A percentile compares a stretch with the other conserved stretches of the same genome.
These are phyloP conservation scores for Laterallus jamaicensis DNA, from an alignment of 2,113 vertebrate species.

Conservation along the genomic window DNA sequence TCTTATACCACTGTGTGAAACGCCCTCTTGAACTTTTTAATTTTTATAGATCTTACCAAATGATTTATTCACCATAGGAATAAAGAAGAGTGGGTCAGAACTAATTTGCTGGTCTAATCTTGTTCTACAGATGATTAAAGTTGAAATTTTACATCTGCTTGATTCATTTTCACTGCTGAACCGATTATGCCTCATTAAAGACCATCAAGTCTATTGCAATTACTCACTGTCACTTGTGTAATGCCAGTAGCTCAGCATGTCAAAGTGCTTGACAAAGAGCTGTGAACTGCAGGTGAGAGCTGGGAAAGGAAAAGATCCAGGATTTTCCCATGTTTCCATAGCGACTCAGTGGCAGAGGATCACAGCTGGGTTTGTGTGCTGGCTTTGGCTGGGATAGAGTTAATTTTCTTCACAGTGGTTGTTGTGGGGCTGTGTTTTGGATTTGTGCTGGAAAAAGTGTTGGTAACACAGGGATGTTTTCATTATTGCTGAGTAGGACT, in stretches of 20 bases:
- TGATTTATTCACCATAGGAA: neutral
- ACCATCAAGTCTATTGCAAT: neutral
- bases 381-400: neutral
- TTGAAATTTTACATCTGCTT: neutral
- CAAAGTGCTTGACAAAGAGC: neutral
- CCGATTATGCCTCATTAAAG: neutral
- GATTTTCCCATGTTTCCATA: neutral
- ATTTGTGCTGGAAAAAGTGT: neutral
- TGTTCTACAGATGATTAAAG: neutral
- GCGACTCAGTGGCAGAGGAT: neutral
- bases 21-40: neutral
- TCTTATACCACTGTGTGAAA: neutral
- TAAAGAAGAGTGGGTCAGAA: neutral
- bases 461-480: neutral
- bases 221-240: neutral
- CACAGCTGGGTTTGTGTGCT: neutral
- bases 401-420: neutral
- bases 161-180: neutral
- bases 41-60: neutral
- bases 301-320: neutral
- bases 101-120: neutral
- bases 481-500: rapidly evolving
- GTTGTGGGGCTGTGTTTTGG: rapidly evolving
- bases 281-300: neutral
- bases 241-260: neutral